Evolutionary conservation across 1,140 invertebrate genomes (phyloP).

Genomic region (Holotrichia oblita): DNA sequence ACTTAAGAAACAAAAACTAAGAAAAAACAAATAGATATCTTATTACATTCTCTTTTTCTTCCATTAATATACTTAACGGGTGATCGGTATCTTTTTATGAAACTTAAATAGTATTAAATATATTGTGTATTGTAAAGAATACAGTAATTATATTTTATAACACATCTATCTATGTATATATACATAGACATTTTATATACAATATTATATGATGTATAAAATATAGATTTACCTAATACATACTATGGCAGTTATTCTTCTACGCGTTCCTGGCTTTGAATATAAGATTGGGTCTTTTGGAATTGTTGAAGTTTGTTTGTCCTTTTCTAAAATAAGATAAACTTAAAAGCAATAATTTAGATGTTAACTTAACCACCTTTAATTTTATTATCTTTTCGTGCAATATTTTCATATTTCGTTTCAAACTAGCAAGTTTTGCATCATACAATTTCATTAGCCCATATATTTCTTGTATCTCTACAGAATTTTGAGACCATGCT

Average conservation of each 20-base stretch:
- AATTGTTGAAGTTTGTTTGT: neutral
- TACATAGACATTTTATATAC: slow-evolving; percentile 1
- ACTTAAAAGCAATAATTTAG: neutral
- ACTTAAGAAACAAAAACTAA: slow-evolving; percentile 47
- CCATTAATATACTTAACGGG: slow-evolving; percentile 9
- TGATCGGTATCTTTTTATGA: neutral
- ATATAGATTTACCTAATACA: neutral
- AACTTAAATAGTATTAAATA: neutral
- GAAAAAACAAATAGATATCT: neutral
- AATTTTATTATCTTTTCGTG: slow-evolving; percentile 50
- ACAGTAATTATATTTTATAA: slow-evolving; percentile 25
- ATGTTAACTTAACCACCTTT: slow-evolving; percentile 39
- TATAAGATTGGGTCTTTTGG: slow-evolving; percentile 12
- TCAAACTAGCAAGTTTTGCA: slow-evolving; percentile 48
- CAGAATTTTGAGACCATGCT: slow-evolving; percentile 49
- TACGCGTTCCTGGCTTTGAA: neutral
- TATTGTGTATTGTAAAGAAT: slow-evolving; percentile 5
- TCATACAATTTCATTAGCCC: slow-evolving; percentile 46
- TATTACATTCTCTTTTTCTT: slow-evolving; percentile 16
- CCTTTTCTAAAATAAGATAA: slow-evolving; percentile 20
- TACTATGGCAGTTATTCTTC: neutral
- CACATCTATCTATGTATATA: neutral
- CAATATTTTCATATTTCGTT: slow-evolving; percentile 49
- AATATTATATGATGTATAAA: neutral
- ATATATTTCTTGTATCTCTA: slow-evolving; percentile 49